Evolutionary conservation across 2,888 invertebrate species (phyloP).

Genomic region (Eupithecia centaureata): DNA sequence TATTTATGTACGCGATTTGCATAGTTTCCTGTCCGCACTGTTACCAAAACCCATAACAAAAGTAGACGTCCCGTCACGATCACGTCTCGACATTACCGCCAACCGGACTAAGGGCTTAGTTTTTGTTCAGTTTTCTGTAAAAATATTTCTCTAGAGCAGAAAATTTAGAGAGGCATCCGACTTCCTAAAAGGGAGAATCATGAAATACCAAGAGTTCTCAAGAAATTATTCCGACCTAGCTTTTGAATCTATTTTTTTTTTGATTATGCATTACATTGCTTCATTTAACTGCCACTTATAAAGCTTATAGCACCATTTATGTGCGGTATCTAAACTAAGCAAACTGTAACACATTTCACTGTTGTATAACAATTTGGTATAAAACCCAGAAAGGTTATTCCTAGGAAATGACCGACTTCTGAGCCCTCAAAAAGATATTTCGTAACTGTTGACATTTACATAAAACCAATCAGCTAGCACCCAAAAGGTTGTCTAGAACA

Average conservation of each 20-base stretch:
- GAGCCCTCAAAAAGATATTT: conserved; percentile 3
- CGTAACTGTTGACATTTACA: conserved; percentile 23
- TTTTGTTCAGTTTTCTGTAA: no score
- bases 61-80: no score
- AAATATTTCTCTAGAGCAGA: no score
- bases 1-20: no score
- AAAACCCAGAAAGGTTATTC: background rate
- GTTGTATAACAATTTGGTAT: background rate
- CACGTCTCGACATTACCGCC: no score
- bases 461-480: conserved; percentile 14
- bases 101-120: no score
- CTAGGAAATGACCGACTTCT: background rate
- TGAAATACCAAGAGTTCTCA: background rate
- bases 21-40: no score
- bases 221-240: background rate
- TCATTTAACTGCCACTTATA: background rate
- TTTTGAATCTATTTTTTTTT: no score
- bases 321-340: background rate
- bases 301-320: background rate
- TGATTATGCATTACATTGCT: background rate
- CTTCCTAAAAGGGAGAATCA: background rate
- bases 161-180: background rate
- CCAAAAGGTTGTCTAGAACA: conserved; percentile 28
- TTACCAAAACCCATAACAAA: no score
- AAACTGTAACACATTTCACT: background rate